phyloP scores from a whole-genome alignment of 2,888 invertebrate genomes.

The Punctoribates punctum region DNA sequence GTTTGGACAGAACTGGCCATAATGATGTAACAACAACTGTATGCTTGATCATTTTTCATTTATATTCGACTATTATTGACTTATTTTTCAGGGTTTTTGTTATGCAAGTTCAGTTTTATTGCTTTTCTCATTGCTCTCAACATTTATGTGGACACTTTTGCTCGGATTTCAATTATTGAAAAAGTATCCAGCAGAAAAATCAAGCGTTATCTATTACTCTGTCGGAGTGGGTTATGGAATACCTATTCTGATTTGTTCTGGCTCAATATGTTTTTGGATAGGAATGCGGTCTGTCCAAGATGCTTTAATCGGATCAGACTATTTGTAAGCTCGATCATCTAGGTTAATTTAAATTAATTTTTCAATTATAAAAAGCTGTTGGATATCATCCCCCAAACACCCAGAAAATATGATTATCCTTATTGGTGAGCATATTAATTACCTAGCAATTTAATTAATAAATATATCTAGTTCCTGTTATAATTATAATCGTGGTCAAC shows the following conservation, averaged over 20 bases:
- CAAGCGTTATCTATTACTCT: too few relatives aligned
- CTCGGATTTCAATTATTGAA: not conserved
- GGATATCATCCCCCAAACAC: constrained; percentile 32
- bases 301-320: not conserved
- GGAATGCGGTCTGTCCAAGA: not conserved
- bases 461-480: too few relatives aligned
- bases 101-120: not conserved
- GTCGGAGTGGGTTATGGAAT: not conserved
- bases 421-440: not conserved
- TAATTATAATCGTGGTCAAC: too few relatives aligned
- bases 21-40: not conserved
- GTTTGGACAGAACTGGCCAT: constrained; percentile 27
- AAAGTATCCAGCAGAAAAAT: too few relatives aligned
- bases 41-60: not conserved
- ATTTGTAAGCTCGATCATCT: not conserved
- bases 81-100: not conserved
- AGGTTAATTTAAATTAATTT: not conserved
- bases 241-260: not conserved
- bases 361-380: not conserved
- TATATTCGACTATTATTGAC: too few relatives aligned
- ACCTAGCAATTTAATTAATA: too few relatives aligned
- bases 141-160: not conserved
- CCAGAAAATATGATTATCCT: constrained; percentile 10
- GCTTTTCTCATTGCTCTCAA: not conserved
- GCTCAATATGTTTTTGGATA: too few relatives aligned